Percentiles rank a stretch among this genome's conserved stretches.
These are phyloP conservation scores for Tenrec ecaudatus DNA, from an alignment of 2,113 vertebrate species.

Conservation along the genomic window DNA sequence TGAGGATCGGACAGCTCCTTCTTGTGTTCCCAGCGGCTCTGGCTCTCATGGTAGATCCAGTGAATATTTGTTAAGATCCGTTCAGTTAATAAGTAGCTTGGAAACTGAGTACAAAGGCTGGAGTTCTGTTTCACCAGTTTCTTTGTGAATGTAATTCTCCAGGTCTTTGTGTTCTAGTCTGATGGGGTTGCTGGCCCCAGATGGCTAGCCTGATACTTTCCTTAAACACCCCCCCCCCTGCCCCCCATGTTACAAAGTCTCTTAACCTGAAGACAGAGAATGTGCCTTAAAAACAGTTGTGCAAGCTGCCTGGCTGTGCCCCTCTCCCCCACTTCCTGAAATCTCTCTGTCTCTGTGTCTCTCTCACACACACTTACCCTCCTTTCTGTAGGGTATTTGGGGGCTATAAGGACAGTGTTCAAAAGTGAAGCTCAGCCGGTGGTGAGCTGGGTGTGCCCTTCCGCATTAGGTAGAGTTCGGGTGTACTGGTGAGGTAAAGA, in stretches of 20 bases:
- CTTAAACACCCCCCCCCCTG: not conserved
- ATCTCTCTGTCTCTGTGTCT: too few species aligned
- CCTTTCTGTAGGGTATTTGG: not conserved
- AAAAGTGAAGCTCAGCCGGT: not conserved
- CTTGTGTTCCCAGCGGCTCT: conserved; percentile 27
- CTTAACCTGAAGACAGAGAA: not conserved
- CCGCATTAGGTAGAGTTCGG: conserved; percentile 32
- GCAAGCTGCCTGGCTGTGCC: not conserved
- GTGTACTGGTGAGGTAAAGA: not conserved
- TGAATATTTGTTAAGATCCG: conserved; percentile 52
- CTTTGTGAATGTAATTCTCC: conserved; percentile 32
- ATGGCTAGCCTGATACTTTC: not conserved
- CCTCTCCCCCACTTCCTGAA: not conserved
- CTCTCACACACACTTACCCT: not conserved
- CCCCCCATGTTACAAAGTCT: not conserved
- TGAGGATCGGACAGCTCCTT: conserved; percentile 17
- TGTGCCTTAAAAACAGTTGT: not conserved
- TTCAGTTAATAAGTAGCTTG: conserved; percentile 56
- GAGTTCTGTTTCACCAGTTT: conserved; percentile 8
- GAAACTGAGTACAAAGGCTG: conserved; percentile 15
- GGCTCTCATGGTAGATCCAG: conserved; percentile 23
- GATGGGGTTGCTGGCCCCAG: not conserved
- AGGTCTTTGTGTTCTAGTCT: not conserved
- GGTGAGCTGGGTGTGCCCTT: not conserved
- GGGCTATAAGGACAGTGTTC: not conserved